Percentiles rank a stretch among this genome's conserved stretches.
Conservation (phyloP, 2,888 invertebrate species). For the Chalcosyrphus nemorum region DNA sequence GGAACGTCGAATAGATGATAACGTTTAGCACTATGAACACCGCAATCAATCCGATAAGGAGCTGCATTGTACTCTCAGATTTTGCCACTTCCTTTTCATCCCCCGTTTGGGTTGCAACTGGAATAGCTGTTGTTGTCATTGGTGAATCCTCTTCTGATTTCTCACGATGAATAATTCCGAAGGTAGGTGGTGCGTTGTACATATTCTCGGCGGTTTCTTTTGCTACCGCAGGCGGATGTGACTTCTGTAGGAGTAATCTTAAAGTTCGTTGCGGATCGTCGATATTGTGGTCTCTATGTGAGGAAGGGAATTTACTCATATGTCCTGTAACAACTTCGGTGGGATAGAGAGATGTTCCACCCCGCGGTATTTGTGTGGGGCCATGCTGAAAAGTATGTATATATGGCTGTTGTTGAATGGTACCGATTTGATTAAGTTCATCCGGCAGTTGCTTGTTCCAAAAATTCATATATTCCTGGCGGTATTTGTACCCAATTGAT, state of each 20-base stretch:
- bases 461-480: constrained; percentile 89
- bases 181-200: constrained; percentile 81
- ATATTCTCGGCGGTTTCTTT: constrained; percentile 78
- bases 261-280: constrained; percentile 81
- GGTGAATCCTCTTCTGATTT: constrained; percentile 10
- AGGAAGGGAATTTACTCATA: constrained; percentile 81
- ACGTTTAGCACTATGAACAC: constrained; percentile 89
- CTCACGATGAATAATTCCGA: constrained; percentile 73
- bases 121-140: constrained; percentile 43
- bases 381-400: constrained; percentile 68
- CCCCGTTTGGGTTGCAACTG: constrained; percentile 43
- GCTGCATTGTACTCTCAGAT: constrained; percentile 85
- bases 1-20: constrained; percentile 79
- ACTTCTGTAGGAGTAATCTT: constrained; percentile 79
- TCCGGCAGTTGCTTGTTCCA: constrained; percentile 93
- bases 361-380: constrained; percentile 76
- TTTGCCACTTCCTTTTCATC: constrained; percentile 82
- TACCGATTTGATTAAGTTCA: constrained; percentile 84
- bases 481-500: constrained; percentile 88
- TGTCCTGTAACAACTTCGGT: constrained; percentile 80
- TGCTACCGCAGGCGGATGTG: constrained; percentile 64
- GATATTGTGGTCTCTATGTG: constrained; percentile 76
- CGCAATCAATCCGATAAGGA: constrained; percentile 86
- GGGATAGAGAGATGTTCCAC: constrained; percentile 74
- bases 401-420: constrained; percentile 78